Conservation (phyloP, 2,797 vertebrate species). For the Stomatorhinus walkeri region DNA sequence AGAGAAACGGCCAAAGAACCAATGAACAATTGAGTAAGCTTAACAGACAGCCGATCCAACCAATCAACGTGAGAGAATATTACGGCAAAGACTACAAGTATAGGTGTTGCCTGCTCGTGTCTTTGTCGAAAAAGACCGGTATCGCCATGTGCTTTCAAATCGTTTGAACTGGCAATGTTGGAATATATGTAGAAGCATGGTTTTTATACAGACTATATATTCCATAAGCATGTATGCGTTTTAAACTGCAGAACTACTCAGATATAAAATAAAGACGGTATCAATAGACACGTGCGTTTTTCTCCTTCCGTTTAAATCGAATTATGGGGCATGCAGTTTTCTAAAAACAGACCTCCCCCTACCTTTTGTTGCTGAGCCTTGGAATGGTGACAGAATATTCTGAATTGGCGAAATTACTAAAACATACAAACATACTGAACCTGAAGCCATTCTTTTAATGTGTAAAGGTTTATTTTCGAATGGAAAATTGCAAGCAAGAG, state of each 20-base stretch:
- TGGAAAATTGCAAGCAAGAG: constrained; percentile 13
- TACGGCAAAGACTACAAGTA: neutral
- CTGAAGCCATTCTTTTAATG: constrained; percentile 13
- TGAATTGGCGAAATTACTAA: neutral
- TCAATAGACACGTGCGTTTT: neutral
- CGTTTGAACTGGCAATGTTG: neutral
- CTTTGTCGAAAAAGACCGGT: constrained; percentile 17
- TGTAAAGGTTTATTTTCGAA: constrained; percentile 6
- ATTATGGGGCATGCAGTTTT: constrained; percentile 8
- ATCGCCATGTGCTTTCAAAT: neutral
- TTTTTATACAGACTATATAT: neutral
- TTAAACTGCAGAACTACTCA: neutral
- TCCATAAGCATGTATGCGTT: neutral
- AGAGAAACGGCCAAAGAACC: constrained; percentile 26
- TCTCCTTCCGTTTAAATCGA: neutral
- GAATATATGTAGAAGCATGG: neutral
- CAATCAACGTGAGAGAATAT: constrained; percentile 36
- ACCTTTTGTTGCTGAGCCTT: neutral
- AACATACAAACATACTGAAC: neutral
- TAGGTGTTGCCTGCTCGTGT: neutral
- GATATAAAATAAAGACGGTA: neutral
- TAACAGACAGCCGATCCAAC: constrained; percentile 31
- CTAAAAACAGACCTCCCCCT: neutral
- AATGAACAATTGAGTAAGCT: constrained; percentile 34
- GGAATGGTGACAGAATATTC: neutral